Conservation (phyloP, 2,113 vertebrate species). For the Alexandromys fortis region DNA sequence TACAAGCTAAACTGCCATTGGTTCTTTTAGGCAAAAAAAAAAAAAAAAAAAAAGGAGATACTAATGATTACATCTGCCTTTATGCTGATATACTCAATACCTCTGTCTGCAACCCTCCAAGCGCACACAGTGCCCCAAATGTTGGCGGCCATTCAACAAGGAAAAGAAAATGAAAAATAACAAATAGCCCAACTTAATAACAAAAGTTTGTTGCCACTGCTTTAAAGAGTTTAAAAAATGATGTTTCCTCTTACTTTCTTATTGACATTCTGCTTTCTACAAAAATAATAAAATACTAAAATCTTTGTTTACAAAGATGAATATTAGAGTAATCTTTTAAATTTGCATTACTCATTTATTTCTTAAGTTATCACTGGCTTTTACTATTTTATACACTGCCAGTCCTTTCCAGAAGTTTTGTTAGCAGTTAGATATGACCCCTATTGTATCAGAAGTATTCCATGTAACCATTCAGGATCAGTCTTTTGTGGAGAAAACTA, state of each 20-base stretch:
- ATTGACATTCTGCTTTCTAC: background rate
- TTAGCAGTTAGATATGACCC: no score
- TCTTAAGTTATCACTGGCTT: no score
- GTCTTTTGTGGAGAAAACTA: no score
- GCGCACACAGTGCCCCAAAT: background rate
- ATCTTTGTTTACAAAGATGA: background rate
- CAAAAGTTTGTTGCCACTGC: background rate
- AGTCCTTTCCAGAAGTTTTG: no score
- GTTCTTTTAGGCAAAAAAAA: background rate
- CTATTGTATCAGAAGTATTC: no score
- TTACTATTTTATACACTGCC: no score
- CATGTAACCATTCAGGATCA: no score
- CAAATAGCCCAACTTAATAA: background rate
- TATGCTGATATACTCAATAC: background rate
- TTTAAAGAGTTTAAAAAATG: background rate
- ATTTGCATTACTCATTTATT: no score
- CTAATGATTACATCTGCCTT: background rate
- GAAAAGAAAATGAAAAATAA: background rate
- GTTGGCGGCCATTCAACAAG: background rate
- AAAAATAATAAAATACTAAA: background rate
- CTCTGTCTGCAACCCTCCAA: background rate
- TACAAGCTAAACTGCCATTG: background rate
- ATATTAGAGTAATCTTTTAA: background rate
- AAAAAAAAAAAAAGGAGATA: background rate
- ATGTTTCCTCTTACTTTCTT: background rate